A percentile compares a stretch with the other conserved stretches of the same genome.
These are phyloP conservation scores for Oligia fasciuncula DNA, from an alignment of 2,888 invertebrate species.

Conservation along the genomic window DNA sequence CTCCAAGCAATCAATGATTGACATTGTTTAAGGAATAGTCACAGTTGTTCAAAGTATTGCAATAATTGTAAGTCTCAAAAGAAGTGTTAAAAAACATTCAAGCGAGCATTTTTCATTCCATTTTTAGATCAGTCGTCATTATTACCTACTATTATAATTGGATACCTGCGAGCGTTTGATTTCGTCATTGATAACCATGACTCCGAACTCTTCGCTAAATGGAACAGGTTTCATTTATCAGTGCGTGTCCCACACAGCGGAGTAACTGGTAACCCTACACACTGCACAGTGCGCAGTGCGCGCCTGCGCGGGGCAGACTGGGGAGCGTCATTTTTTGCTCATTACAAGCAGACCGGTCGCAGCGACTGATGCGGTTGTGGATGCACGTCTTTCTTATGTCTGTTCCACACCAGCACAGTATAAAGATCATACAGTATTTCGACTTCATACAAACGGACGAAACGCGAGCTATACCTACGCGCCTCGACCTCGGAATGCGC, in stretches of 20 bases:
- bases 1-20: not conserved
- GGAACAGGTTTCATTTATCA: constrained; percentile 35
- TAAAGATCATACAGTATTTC: too few relatives aligned
- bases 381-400: constrained; percentile 16
- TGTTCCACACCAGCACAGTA: constrained; percentile 9
- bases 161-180: constrained; percentile 7
- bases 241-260: constrained; percentile 11
- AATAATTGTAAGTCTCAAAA: not conserved
- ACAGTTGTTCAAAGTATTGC: not conserved
- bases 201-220: not conserved
- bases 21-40: not conserved
- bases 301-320: not conserved
- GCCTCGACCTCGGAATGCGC: too few relatives aligned
- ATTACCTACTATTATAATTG: not conserved
- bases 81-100: not conserved
- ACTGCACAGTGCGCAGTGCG: not conserved
- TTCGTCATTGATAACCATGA: constrained; percentile 11
- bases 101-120: not conserved
- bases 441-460: too few relatives aligned
- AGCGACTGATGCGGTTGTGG: constrained; percentile 15
- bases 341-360: constrained; percentile 45
- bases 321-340: constrained; percentile 56
- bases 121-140: constrained; percentile 1
- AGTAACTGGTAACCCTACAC: constrained; percentile 4
- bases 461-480: too few relatives aligned